Evolutionary conservation across 1,140 invertebrate genomes (phyloP).

Genomic region (Paraescarpia echinospica): DNA sequence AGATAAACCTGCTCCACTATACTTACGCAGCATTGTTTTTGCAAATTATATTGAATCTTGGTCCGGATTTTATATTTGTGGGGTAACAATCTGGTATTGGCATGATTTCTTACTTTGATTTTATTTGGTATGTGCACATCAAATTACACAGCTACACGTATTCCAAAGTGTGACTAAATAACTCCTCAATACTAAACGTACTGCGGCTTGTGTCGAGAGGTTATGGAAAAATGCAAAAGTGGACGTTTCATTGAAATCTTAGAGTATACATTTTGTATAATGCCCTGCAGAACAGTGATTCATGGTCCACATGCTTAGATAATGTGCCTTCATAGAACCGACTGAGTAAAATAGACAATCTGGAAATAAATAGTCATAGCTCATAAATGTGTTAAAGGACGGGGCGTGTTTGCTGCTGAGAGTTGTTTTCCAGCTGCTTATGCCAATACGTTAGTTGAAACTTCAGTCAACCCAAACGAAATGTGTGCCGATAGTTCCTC

Average conservation of each 20-base stretch:
- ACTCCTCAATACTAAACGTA: no score
- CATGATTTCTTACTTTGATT: no score
- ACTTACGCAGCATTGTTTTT: not conserved
- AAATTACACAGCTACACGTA: no score
- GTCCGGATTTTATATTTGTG: not conserved
- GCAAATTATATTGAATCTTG: not conserved
- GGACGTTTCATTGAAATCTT: no score
- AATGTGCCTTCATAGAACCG: no score
- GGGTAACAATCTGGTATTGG: not conserved
- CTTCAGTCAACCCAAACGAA: not conserved
- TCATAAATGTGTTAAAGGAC: not conserved
- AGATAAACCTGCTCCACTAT: not conserved
- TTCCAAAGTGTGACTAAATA: no score
- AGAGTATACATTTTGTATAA: not conserved
- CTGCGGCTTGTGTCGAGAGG: no score
- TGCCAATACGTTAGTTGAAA: not conserved
- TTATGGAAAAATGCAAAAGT: no score
- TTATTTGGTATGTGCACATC: no score
- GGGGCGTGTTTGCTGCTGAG: not conserved
- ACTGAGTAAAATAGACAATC: not conserved
- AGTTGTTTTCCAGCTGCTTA: not conserved
- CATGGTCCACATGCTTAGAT: not conserved
- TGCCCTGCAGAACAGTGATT: not conserved
- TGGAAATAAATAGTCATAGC: not conserved
- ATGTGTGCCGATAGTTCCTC: no score